Base-by-base conservation (phyloP, 2,797 vertebrate genomes). In the Oreortyx pictus region DNA sequence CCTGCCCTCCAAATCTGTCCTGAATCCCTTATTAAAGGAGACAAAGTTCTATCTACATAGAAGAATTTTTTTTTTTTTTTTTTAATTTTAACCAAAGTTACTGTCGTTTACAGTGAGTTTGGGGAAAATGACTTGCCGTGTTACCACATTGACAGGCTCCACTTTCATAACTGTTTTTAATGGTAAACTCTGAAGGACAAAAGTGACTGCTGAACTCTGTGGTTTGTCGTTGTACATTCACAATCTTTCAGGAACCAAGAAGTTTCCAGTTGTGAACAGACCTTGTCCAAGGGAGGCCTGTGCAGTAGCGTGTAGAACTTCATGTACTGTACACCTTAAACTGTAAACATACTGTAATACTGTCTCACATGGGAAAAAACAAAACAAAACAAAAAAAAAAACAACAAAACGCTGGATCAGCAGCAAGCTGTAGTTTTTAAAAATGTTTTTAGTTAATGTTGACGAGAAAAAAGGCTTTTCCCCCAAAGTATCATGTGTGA, bases 11-110 rank as follows among this genome's bases (percentile, higher is more conserved):
- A 82, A 3, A 95, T 96, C 92, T 97, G 94, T 97, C 98, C 97
- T 91, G 96, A 98, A 97, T 97, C 98, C 96, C 97, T 97, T 97
- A 96, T 97, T 98, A 98, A 97, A 97, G 98, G 98, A 98, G 98
- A 98, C 98, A 98, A 98, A 97, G 97, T 98, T 98, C 98, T 98
- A 98, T 98, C 98, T 98, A 98, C 98, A 97, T 97, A 98, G 98
- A 98, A 98, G 97, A 97, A 98, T 98, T 98, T 98, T 98, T 98
- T 98, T 94, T 98, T 94, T 98, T 98, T 99, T 98, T 98, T 92
- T 98, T 99, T 99, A 98, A 99, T 98, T 99, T 99, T 99, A 99
- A 99, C 99, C 99, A 99, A 99, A 99, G 99, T 99, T 99, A 98
- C 99, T 99, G 99, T 99, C 97, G 98, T 99, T 99, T 99, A 99